These are phyloP conservation scores for Petrophora chlorosata DNA, from an alignment of 2,888 invertebrate species.

Conservation along the genomic window DNA sequence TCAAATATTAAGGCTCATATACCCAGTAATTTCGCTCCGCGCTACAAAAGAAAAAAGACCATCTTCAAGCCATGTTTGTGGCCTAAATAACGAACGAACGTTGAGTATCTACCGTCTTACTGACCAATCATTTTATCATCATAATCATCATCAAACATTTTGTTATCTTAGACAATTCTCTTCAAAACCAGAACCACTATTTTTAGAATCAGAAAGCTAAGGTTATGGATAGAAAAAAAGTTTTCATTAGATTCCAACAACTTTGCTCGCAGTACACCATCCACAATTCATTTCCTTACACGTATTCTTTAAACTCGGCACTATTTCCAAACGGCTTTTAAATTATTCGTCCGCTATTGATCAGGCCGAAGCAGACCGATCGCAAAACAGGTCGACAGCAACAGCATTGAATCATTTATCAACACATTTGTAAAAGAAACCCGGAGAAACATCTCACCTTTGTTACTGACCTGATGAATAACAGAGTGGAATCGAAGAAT, in stretches of 20 bases:
- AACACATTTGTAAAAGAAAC: conserved; percentile 38
- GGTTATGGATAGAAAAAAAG: background rate
- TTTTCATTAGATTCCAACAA: background rate
- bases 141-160: no score
- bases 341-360: conserved; percentile 34
- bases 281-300: conserved; percentile 4
- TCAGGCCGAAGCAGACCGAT: conserved; percentile 16
- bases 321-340: conserved; percentile 26
- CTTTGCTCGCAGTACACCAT: background rate
- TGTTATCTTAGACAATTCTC: no score
- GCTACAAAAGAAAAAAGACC: no score
- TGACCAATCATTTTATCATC: no score
- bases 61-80: no score
- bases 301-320: conserved; percentile 18
- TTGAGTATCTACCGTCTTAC: no score
- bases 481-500: background rate
- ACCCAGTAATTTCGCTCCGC: no score
- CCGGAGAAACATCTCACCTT: conserved; percentile 17
- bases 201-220: no score
- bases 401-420: conserved; percentile 44
- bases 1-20: no score
- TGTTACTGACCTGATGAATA: conserved; percentile 20
- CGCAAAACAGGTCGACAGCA: conserved; percentile 26
- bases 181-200: no score
- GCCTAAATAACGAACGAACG: no score